Conservation (phyloP, 2,888 invertebrate genomes). For the Tetanocera ferruginea region DNA sequence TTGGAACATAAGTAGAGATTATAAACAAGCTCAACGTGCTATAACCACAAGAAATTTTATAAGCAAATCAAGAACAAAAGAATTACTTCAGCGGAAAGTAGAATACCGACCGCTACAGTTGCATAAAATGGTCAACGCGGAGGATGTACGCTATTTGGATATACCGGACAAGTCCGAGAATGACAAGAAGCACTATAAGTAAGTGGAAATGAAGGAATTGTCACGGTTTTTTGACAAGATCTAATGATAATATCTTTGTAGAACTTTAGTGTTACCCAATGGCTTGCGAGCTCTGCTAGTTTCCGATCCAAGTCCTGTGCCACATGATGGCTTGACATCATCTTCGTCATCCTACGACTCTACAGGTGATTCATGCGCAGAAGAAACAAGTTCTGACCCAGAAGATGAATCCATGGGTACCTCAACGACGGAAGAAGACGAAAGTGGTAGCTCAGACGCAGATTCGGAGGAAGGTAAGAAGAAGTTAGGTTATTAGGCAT, state of each 20-base stretch:
- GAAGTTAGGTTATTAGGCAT: neutral
- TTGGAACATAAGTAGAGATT: neutral
- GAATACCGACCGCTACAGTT: neutral
- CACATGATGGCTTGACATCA: conserved; percentile 61
- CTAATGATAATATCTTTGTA: conserved; percentile 54
- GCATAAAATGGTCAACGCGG: conserved; percentile 48
- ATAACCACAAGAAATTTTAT: neutral
- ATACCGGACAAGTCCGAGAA: conserved; percentile 80
- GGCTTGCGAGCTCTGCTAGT: conserved; percentile 81
- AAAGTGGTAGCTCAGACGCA: conserved; percentile 42
- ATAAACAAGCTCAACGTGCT: neutral
- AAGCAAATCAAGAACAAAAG: neutral
- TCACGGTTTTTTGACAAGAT: neutral
- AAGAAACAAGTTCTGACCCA: conserved; percentile 47
- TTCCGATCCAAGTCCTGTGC: conserved; percentile 73
- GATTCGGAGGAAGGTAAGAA: conserved; percentile 57
- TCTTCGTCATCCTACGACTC: conserved; percentile 58
- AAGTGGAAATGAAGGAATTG: conserved; percentile 38
- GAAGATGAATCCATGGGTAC: conserved; percentile 51
- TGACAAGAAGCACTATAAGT: conserved; percentile 86
- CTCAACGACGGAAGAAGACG: conserved; percentile 53
- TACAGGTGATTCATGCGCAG: conserved; percentile 54
- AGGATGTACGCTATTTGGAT: conserved; percentile 64
- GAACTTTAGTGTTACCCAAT: conserved; percentile 78
- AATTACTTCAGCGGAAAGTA: neutral